Evolutionary conservation across 2,113 vertebrate species (phyloP), one percentile per base, ranked within the genome.

Genomic region (Macquaria australasica): DNA sequence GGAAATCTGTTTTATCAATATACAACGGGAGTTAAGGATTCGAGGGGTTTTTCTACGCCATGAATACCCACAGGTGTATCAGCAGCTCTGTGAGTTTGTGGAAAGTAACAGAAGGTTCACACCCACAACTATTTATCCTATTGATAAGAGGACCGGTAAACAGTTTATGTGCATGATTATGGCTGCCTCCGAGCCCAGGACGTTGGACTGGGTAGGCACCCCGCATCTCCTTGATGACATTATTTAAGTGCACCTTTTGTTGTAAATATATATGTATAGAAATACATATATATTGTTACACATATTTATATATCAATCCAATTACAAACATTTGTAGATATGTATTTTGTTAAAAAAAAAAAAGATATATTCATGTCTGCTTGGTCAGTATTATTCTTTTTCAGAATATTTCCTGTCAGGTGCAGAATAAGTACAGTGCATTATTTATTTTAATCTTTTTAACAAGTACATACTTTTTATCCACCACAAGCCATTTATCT

Each of bases 131-230:
- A 99, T 99, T 87, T 99, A 99, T 91, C 98, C 98, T 53, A 97
- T 98, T 0, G 98, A 99, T 95, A 97, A 98, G 91, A 96, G 98
- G 94, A 99, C 98, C 0, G 98, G 98, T 59, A 98, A 98, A 90
- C 98, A 98, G 93, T 99, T 99, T 93, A 98, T 99, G 98, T 99
- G 98, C 95, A 98, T 99, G 98, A 98, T 99, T 81, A 98, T 99
- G 98, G 98, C 98, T 4, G 98, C 98, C 63, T 99, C 98, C 0
- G 98, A 99, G 94, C 98, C 98, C 3, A 96, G 98, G 76, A 97
- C 98, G 3, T 96, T 99, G 3, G 98, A 99, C 92, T 99, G 98
- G 98, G 97, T 99, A 66, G 97, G 97, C 82, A 98, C 97, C n/a
- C 98, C 98, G 77, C 97, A 99, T 93, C 97, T 99, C 64, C 95